Evolutionary conservation across 1,140 invertebrate species (phyloP).

Genomic region (Trichogramma pretiosum): DNA sequence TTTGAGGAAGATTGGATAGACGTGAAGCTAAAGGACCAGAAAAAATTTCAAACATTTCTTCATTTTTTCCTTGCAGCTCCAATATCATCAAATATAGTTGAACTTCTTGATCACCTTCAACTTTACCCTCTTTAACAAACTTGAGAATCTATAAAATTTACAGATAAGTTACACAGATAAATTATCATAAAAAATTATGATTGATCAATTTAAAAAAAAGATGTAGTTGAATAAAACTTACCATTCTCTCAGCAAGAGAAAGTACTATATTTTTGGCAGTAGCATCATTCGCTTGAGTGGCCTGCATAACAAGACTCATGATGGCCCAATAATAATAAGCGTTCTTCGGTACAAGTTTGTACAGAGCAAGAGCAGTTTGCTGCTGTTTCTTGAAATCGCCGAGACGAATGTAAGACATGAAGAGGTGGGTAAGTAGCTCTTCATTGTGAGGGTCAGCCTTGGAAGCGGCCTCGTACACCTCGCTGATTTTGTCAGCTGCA

Average conservation of each 20-base stretch:
- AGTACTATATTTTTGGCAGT: constrained; percentile 46
- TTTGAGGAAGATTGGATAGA: constrained; percentile 51
- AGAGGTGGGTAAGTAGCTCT: constrained; percentile 85
- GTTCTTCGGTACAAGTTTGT: constrained; percentile 86
- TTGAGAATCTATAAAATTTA: constrained; percentile 61
- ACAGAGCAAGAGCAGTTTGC: constrained; percentile 76
- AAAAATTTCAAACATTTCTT: constrained; percentile 72
- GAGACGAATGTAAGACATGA: constrained; percentile 89
- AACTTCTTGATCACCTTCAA: constrained; percentile 89
- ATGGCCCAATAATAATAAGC: constrained; percentile 97
- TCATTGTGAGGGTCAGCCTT: constrained; percentile 81
- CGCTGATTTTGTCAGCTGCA: constrained; percentile 79
- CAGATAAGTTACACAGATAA: not conserved
- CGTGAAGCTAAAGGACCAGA: constrained; percentile 62
- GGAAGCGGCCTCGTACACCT: constrained; percentile 80
- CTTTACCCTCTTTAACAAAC: constrained; percentile 77
- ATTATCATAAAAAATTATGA: constrained; percentile 4
- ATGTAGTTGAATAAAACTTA: constrained; percentile 24
- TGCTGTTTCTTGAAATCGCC: constrained; percentile 88
- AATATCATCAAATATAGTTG: constrained; percentile 86
- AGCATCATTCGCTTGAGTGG: constrained; percentile 42
- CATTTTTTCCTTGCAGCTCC: constrained; percentile 73
- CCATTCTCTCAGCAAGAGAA: constrained; percentile 77
- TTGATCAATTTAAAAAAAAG: not conserved
- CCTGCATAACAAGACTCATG: constrained; percentile 92